Evolutionary conservation across 2,888 invertebrate genomes (phyloP), one percentile per base, ranked within the genome.

Genomic region (Spodoptera picta): DNA sequence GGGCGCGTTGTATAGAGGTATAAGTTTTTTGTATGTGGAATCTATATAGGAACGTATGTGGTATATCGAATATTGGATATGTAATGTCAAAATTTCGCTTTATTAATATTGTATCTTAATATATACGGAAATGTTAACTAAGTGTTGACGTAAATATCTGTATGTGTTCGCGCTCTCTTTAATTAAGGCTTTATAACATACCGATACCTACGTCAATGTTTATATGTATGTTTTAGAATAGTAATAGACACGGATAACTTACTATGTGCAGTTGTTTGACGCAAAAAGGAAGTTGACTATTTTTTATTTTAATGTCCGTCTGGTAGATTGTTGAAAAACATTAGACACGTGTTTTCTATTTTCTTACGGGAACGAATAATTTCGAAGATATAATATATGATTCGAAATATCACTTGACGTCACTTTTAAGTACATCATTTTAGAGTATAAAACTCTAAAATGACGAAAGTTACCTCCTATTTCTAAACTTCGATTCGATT

Each of bases 1-100:
- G 27, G 44, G 31, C 31, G 47, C 23, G 41, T 60, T 23, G 36
- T 36, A 24, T 36, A n/a, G n/a, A n/a, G n/a, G n/a, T n/a, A 24
- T 44, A 59, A 68, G 60, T 56, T 68, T 69, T 74, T 53, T 71
- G 52, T 71, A 62, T 45, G 2, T 46, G 10, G 14, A 7, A 36
- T 54, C 44, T 45, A 60, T 47, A 2, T 19, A 19, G 19, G 19
- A 19, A 19, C 19, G 51, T 23, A 43, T 41, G 51, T 7, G 10
- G 45, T 36, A 42, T 49, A 55, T 41, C n/a, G 23, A 41, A 48
- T 36, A 48, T 23, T 36, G 12, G 5, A 41, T n/a, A 6, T 7
- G 45, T 41, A 27, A 45, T 44, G n/a, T 54, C 9, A 6, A 46
- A 27, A 45, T 48, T 56, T 51, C 7, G 45, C 43, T 53, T 61